Evolutionary conservation across 2,113 vertebrate genomes (phyloP), one percentile per base, ranked within the genome.

Genomic region (Heteronetta atricapilla): DNA sequence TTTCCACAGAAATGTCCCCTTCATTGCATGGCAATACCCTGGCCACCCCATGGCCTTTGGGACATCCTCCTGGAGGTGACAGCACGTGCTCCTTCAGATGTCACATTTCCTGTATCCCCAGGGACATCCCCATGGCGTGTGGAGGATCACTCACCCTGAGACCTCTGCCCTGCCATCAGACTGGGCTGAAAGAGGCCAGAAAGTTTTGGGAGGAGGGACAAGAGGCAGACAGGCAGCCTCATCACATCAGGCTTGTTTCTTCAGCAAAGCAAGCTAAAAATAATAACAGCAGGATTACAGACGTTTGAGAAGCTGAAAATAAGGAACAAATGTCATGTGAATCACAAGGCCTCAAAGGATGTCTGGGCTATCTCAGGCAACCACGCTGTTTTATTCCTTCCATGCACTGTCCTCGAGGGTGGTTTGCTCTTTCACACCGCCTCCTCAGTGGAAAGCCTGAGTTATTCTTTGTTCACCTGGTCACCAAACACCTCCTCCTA

Each of bases 251-350:
- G 73, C 76, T 88, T 68, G 55, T 34, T 81, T 81, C 48, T 94
- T 78, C 38, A 90, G 52, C 42, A 90, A 84, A 83, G 5, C 7
- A 81, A 86, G 48, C 76, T 94, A 90, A 93, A 94, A 97, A 90
- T 86, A 93, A 28, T 58, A 78, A 77, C 52, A 67, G 59, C 56
- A 70, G 75, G 42, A 91, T 80, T 80, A 83, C 7, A 91, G 83
- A 93, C 38, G 1, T 60, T 78, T 77, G 79, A 88, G 59, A 86
- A 86, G 56, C 82, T 93, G 82, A 94, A 83, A 93, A 74, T 70
- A 90, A 88, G 68, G 60, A 79, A 81, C 73, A 93, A 95, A 94
- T 90, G 81, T 81, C 93, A 85, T 76, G 69, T 92, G 96, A 95
- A 94, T 95, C 91, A 96, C 11, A 79, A 33, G 48, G 36, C 74